Evolutionary conservation across 2,888 invertebrate genomes (phyloP).

Genomic region (Oscheius sp.): DNA sequence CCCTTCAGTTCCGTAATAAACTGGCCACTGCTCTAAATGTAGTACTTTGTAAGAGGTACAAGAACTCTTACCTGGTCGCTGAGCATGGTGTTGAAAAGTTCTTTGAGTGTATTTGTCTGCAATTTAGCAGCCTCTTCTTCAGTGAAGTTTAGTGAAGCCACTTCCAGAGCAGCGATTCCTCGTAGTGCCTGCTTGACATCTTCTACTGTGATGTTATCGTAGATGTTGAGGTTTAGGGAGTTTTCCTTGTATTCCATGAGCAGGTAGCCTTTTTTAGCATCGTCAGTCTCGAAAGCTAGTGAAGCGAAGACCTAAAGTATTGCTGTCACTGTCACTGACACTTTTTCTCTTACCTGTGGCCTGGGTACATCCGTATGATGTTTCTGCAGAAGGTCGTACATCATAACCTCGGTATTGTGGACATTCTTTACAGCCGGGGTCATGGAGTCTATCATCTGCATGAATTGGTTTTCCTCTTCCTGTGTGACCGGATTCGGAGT

Average conservation of each 20-base stretch:
- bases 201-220: constrained; percentile 17
- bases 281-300: constrained; percentile 18
- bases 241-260: constrained; percentile 45
- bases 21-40: background rate
- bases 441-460: background rate
- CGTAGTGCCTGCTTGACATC: constrained; percentile 24
- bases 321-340: background rate
- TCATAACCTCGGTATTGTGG: constrained; percentile 25
- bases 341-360: constrained; percentile 13
- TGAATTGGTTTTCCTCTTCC: background rate
- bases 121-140: constrained; percentile 18
- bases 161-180: constrained; percentile 26
- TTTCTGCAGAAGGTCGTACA: constrained; percentile 24
- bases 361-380: constrained; percentile 16
- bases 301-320: constrained; percentile 10
- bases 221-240: constrained; percentile 20
- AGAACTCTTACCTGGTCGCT: background rate
- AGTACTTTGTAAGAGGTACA: background rate
- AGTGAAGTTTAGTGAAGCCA: constrained; percentile 13
- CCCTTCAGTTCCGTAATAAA: background rate
- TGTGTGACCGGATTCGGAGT: background rate
- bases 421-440: background rate
- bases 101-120: background rate
- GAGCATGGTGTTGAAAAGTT: background rate
- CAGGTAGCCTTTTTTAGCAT: constrained; percentile 45